Evolutionary conservation across 2,113 vertebrate genomes (phyloP), one percentile per base, ranked within the genome.

Genomic region (Dermatemys mawii): DNA sequence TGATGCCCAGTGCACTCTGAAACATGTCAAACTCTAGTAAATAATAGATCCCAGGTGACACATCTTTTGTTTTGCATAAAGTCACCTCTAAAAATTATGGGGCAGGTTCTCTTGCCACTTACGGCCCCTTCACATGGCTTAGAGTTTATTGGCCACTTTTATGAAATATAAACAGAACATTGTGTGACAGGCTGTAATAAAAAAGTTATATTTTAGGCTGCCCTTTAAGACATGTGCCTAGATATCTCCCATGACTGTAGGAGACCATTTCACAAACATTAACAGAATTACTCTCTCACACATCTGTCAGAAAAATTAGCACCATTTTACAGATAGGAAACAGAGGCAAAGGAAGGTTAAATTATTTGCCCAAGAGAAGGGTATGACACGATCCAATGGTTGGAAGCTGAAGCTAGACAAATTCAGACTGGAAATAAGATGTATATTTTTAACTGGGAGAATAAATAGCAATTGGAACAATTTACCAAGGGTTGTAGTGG

Each of bases 271-370:
- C 41, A 48, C 44, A 44, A 44, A 48, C 67, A 41, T 41, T 63
- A 84, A 67, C 50, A 22, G 35, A 79, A 41, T 67, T 67, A 67
- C n/a, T 38, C n/a, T 38, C n/a, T 22, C 19, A 22, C 19, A 70
- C 35, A 9, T 27, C 35, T 22, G 17, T 35, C 17, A 73, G 9
- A 85, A 91, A 38, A 38, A n/a, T 29, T 54, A 26, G 51, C 6
- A 32, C 8, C 46, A 81, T 86, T 87, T 89, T 63, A 70, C 4
- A 89, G 48, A 63, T 14, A 86, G 87, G 53, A 82, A 93, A 83
- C 19, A 22, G 95, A 86, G 86, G 14, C 29, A 50, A n/a, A 50
- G 73, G 78, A 87, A 93, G 49, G 79, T 84, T 46, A 67, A 57
- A 67, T 92, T 48, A 82, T 16, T 73, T 27, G 50, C 35, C 78